Evolutionary conservation across 1,140 invertebrate genomes (phyloP), one percentile per base, ranked within the genome.

Genomic region (Hermetia illucens): DNA sequence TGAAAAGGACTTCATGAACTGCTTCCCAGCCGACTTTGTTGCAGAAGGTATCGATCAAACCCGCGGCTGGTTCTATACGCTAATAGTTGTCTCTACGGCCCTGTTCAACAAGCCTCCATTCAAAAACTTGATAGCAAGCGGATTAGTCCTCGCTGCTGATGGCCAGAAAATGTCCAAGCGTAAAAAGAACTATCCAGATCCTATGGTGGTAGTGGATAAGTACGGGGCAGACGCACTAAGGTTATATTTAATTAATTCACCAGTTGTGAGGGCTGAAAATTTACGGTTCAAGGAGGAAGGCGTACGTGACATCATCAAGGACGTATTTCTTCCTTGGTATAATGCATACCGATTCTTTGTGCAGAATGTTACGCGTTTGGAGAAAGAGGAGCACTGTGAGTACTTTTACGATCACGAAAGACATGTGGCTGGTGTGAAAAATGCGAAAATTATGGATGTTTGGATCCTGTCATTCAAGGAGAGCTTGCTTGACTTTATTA

Each of bases 131-230:
- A 91, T 99, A 48, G 86, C 77, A 3, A 97, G 96, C 66, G 95
- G 95, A 16, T 66, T 99, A 31, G 82, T 99, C 0, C 63, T 99
- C 19, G 95, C 95, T 29, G 67, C 82, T 31, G 95, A 98, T 70
- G 94, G 95, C 3, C 89, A 96, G 58, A 99, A 99, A 63, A 98
- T 99, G 95, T 97, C 92, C 0, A 99, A 98, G 58, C 74, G 94
- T 12, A 97, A 97, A 65, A 95, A 97, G 61, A 99, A 98, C 61
- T 98, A 96, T 65, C 94, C 95, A 1, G 91, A 98, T 68, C 94
- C 95, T 2, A 71, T 92, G 63, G 77, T 88, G 47, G 68, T 98
- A 31, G 79, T 98, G 2, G 62, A 79, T 35, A 92, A 95, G 59
- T 98, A 90, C 66, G 95, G 96, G 12, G 94, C 94, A 2, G 96